Conservation (phyloP, 2,113 vertebrate species). For the Periophthalmus modestus region DNA sequence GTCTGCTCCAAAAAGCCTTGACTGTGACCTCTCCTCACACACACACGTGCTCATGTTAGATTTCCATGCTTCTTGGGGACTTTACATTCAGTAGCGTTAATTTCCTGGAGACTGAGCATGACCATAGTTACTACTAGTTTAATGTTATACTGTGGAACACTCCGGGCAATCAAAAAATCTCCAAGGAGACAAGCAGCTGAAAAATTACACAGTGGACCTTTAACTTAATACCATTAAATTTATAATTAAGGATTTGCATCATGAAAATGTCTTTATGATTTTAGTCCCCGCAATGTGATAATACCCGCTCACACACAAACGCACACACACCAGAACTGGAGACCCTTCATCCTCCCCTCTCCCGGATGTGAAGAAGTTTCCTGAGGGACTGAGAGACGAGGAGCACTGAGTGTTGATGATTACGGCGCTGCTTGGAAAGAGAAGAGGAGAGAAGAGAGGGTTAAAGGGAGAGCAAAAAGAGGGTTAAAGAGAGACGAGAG, state of each 20-base stretch:
- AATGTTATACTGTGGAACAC: too few species aligned
- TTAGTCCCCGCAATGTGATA: too few species aligned
- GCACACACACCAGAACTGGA: conserved; percentile 3
- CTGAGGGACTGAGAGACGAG: conserved; percentile 55
- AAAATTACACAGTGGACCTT: too few species aligned
- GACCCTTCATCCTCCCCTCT: conserved; percentile 35
- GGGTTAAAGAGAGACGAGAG: conserved; percentile 53
- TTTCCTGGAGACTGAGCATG: too few species aligned
- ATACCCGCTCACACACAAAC: not conserved
- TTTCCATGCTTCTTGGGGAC: not conserved
- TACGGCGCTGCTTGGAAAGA: conserved; percentile 63
- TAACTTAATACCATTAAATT: too few species aligned
- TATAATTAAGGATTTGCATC: too few species aligned
- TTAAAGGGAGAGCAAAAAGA: not conserved
- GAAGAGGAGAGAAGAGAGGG: conserved; percentile 39
- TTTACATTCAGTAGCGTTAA: too few species aligned
- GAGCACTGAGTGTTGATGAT: conserved; percentile 77
- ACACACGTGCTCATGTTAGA: conserved; percentile 9
- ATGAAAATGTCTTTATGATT: too few species aligned
- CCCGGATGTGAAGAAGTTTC: conserved; percentile 54
- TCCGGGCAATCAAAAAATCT: too few species aligned
- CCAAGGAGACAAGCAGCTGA: too few species aligned
- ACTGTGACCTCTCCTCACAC: conserved; percentile 36
- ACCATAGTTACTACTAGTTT: too few species aligned
- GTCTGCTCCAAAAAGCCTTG: conserved; percentile 46